Conservation (phyloP, 1,140 invertebrate species). For the Gryllus bimaculatus region DNA sequence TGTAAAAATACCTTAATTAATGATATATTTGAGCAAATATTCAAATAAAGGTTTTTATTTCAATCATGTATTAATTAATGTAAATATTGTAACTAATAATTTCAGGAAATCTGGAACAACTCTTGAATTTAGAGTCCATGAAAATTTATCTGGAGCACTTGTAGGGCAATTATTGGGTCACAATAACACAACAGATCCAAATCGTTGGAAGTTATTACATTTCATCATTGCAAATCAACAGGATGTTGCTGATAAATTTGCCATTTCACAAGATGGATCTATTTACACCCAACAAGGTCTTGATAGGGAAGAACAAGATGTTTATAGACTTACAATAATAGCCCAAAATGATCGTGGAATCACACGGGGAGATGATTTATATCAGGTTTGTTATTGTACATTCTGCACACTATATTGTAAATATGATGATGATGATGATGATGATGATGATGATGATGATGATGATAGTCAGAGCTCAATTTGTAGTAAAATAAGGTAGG, state of each 20-base stretch:
- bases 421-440: background rate
- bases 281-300: constrained; percentile 63
- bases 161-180: constrained; percentile 53
- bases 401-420: background rate
- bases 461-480: no score
- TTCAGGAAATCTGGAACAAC: constrained; percentile 30
- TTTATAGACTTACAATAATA: constrained; percentile 69
- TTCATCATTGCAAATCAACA: constrained; percentile 72
- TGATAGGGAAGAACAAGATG: constrained; percentile 63
- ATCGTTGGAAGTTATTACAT: constrained; percentile 36
- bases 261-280: constrained; percentile 64
- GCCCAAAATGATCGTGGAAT: constrained; percentile 56
- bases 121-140: constrained; percentile 63
- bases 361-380: constrained; percentile 56
- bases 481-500: background rate
- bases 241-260: constrained; percentile 63
- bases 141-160: constrained; percentile 62
- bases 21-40: no score
- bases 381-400: constrained; percentile 41
- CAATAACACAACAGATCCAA: constrained; percentile 6
- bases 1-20: no score
- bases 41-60: background rate
- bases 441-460: background rate
- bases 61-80: constrained; percentile 35
- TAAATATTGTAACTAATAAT: background rate